Evolutionary conservation across 2,888 invertebrate genomes (phyloP).

Genomic region (Dryocosmus kuriphilus): DNA sequence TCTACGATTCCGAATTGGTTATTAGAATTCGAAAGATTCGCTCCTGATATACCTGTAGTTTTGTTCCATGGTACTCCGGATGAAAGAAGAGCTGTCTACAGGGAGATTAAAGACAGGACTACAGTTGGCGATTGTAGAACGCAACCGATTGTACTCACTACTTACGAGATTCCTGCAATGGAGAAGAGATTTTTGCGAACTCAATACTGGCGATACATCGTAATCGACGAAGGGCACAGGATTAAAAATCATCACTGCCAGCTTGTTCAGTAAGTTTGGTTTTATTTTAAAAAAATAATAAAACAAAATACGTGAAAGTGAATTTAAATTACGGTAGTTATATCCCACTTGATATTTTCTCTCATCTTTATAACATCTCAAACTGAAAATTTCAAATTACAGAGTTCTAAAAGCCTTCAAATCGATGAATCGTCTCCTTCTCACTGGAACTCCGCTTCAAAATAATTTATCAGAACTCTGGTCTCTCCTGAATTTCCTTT

Average conservation of each 20-base stretch:
- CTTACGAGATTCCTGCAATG: constrained; percentile 79
- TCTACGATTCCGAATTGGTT: constrained; percentile 86
- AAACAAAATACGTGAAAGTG: too few relatives aligned
- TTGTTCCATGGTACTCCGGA: constrained; percentile 79
- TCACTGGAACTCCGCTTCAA: constrained; percentile 88
- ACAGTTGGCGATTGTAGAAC: constrained; percentile 69
- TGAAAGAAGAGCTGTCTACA: constrained; percentile 72
- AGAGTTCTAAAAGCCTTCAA: constrained; percentile 77
- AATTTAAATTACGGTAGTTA: too few relatives aligned
- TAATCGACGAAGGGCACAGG: constrained; percentile 86
- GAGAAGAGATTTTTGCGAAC: constrained; percentile 76
- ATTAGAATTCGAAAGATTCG: constrained; percentile 83
- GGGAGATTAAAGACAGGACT: constrained; percentile 69
- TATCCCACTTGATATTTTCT: too few relatives aligned
- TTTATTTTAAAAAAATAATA: not conserved
- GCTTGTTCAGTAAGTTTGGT: constrained; percentile 65
- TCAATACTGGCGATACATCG: constrained; percentile 81
- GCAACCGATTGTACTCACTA: constrained; percentile 81
- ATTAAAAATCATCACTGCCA: constrained; percentile 82
- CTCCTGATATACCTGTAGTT: constrained; percentile 82
- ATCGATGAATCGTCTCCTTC: constrained; percentile 80
- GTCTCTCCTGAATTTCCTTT: constrained; percentile 84
- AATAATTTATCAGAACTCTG: constrained; percentile 86
- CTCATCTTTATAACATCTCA: not conserved
- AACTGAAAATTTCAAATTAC: constrained; percentile 47